Evolutionary conservation across 1,140 invertebrate genomes (phyloP), one percentile per base, ranked within the genome.

Genomic region (Zelostemma sp.): DNA sequence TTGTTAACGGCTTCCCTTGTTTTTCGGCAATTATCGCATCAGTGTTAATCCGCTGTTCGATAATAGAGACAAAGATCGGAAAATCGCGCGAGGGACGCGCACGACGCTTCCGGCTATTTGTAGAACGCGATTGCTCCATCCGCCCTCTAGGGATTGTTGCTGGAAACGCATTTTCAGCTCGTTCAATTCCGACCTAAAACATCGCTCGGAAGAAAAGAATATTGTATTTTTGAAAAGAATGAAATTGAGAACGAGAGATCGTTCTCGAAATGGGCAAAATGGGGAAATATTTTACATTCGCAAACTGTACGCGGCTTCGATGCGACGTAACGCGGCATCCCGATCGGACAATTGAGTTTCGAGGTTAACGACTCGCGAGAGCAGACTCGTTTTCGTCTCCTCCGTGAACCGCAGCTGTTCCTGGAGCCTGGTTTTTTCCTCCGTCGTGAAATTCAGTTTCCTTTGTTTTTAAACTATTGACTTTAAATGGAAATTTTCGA

Each of bases 21-120:
- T 43, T 6, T 14, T 40, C 12, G 15, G 25, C 9, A 18, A 38
- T 14, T 46, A 57, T 19, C 54, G 8, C 11, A 21, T 46, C 16
- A 56, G 14, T 16, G 33, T 25, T 40, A 38, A 18, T 12, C 35
- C 35, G 6, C 41, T 58, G 0, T 65, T 68, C 1, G 78, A 80
- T 5, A 84, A 68, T 59, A 83, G 77, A 6, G 78, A 74, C 18
- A 83, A 59, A 38, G 81, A 80, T 21, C 82, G 75, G 3, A 84
- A 59, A 69, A 85, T 81, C 4, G 73, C 73, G 47, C 75, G 62
- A 5, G 83, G 83, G 1, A 75, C 78, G 16, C 80, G 73, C 5
- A 79, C 78, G 6, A 85, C 69, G 33, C 63, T 82, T 33, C 77
- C 82, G 17, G 82, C 82, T 28, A 85, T 69, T 72, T 84, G 81